Base-by-base conservation (phyloP, 2,113 vertebrate genomes). In the Addax nasomaculatus region DNA sequence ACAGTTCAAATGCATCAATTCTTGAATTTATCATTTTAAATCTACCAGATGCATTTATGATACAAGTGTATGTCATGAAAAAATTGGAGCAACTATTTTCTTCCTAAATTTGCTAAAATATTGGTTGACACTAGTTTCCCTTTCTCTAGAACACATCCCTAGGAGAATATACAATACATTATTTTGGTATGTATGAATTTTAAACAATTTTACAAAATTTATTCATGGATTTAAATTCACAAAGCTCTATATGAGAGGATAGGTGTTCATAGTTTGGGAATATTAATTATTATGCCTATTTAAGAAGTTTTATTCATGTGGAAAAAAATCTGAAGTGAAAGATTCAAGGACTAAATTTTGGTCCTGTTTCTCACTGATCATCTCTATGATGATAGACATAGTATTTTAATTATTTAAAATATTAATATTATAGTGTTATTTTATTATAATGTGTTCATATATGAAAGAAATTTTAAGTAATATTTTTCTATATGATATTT, bases 101-200 rank as follows among this genome's bases (percentile, higher is more conserved):
- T 95, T 93, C 58, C 47, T 95, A 89, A 11, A 79, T 62, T 92
- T 97, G 67, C 90, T 87, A 94, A 95, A 95, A 64, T 64, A 33
- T 51, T 51, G 62, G 33, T 60, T 96, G 53, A 67, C 60, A 70
- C 14, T 14, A 58, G 57, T 73, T 96, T 91, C 15, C 17, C 21
- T 88, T 96, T 93, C n/a, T n/a, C 21, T 30, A 67, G 39, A 92
- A 55, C 7, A 43, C 12, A 67, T 21, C 73, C 55, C 25, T 85
- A 83, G 8, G 17, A 33, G 29, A 85, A 96, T 17, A 60, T 23
- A 51, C 30, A 55, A 83, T 67, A 43, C 81, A 62, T 53, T 88
- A 16, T 85, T 93, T 84, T 7, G 0, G 10, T 33, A 87, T 19
- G 11, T 30, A n/a, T 62, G 7, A 78, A 33, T 95, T 92, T 67